These are phyloP conservation scores for Rhynchophorus ferrugineus DNA, from an alignment of 1,140 invertebrate genomes.

Conservation along the genomic window DNA sequence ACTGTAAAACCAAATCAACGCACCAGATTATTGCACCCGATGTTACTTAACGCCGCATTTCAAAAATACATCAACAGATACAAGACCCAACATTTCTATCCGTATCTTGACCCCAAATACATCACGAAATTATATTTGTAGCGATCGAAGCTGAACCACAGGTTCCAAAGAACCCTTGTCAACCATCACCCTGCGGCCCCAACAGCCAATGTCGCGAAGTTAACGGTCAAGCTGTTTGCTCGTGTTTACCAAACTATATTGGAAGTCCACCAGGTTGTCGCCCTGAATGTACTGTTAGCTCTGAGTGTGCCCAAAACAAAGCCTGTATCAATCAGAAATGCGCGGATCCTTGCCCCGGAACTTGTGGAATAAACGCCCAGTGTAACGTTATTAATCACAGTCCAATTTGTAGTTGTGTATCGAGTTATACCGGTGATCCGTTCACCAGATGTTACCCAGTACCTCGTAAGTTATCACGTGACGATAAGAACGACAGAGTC, in stretches of 20 bases:
- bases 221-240: conserved; percentile 56
- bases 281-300: conserved; percentile 58
- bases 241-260: conserved; percentile 53
- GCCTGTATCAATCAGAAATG: conserved; percentile 64
- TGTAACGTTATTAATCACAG: not conserved
- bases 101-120: conserved; percentile 2
- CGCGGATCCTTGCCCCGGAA: conserved; percentile 57
- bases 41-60: too few relatives aligned
- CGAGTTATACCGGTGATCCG: too few relatives aligned
- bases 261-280: conserved; percentile 59
- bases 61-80: too few relatives aligned
- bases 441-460: not conserved
- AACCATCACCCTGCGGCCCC: conserved; percentile 59
- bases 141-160: conserved; percentile 31
- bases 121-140: conserved; percentile 37
- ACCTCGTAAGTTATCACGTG: not conserved
- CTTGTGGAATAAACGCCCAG: conserved; percentile 47
- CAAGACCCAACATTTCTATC: too few relatives aligned
- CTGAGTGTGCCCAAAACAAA: conserved; percentile 56
- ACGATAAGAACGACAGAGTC: not conserved
- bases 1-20: too few relatives aligned
- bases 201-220: conserved; percentile 54
- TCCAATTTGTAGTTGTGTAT: too few relatives aligned
- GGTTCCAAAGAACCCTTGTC: conserved; percentile 48
- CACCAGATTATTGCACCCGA: too few relatives aligned